These are phyloP conservation scores for Platypus cylindrus DNA, from an alignment of 2,888 invertebrate genomes.

Conservation along the genomic window DNA sequence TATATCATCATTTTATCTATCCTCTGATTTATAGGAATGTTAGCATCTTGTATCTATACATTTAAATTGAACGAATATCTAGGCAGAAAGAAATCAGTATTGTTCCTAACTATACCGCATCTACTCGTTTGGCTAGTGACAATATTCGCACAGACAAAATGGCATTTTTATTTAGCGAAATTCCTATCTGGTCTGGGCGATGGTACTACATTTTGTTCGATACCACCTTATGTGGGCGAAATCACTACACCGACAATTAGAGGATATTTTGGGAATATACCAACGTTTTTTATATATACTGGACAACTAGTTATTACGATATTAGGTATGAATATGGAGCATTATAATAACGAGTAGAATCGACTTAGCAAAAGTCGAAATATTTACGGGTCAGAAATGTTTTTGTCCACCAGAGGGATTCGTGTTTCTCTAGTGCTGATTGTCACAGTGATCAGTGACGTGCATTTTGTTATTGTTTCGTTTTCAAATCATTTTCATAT, in stretches of 20 bases:
- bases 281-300: slow-evolving; percentile 6
- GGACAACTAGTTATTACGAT: slow-evolving; percentile 27
- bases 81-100: slow-evolving; percentile 9
- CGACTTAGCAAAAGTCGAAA: too few relatives aligned
- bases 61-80: slow-evolving; percentile 6
- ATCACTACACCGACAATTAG: slow-evolving; percentile 9
- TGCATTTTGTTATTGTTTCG: too few relatives aligned
- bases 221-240: slow-evolving; percentile 11
- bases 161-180: slow-evolving; percentile 8
- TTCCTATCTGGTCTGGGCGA: slow-evolving; percentile 10
- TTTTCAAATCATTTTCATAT: too few relatives aligned
- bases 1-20: too few relatives aligned
- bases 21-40: slow-evolving; percentile 11
- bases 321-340: slow-evolving; percentile 15
- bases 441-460: too few relatives aligned
- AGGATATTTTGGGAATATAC: slow-evolving; percentile 8
- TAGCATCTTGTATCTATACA: slow-evolving; percentile 5
- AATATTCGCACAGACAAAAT: slow-evolving; percentile 10
- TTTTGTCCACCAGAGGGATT: too few relatives aligned
- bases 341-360: too few relatives aligned
- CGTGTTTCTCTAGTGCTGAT: too few relatives aligned
- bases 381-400: too few relatives aligned
- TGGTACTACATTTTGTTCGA: slow-evolving; percentile 5
- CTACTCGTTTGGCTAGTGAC: slow-evolving; percentile 6
- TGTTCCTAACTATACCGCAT: slow-evolving; percentile 6